Evolutionary conservation across 2,797 vertebrate species (phyloP), one percentile per base, ranked within the genome.

Genomic region (Chaenodraco wilsoni): DNA sequence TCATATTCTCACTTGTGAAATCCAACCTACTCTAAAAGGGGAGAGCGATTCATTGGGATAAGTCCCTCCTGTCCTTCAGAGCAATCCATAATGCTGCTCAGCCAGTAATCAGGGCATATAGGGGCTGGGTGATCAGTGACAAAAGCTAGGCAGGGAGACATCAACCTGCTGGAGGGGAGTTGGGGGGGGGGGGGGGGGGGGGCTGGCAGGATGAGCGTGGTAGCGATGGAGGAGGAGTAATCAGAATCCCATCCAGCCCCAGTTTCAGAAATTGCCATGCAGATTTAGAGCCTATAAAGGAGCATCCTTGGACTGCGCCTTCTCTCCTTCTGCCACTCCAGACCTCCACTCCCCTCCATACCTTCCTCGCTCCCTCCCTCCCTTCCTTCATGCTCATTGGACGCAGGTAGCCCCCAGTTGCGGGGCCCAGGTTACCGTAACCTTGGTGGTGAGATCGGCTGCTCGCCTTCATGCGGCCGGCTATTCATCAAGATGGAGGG

Each of bases 401-500:
- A 93, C 84, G 87, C 85, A 93, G 93, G 92, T 93, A 94, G 88
- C 85, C 84, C 88, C 87, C 91, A 91, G 89, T 90, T 88, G 89
- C 84, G 52, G 77, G 90, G 81, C 90, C 89, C 89, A 89, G 93
- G 94, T 94, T 94, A 93, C 91, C 43, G 90, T 95, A 94, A 95
- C 95, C 95, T 95, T 95, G 94, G 91, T 91, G 90, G 92, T 78
- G 84, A 89, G 89, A 88, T 89, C 84, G 87, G 82, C 92, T 89
- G 91, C 90, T 94, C 83, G 86, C 88, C 90, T 94, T 87, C 86
- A 91, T 93, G 85, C 60, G 83, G 76, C 89, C 84, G 65, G 91
- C 93, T 94, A 95, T 95, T 95, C 89, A 95, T 95, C 94, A 95
- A 90, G 87, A 89, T 77, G 68, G 76, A 82, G 79, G 74, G 69